Percentiles rank a stretch among this genome's conserved stretches.
phyloP scores from a whole-genome alignment of 2,797 vertebrate species.

The Glyptemys insculpta region DNA sequence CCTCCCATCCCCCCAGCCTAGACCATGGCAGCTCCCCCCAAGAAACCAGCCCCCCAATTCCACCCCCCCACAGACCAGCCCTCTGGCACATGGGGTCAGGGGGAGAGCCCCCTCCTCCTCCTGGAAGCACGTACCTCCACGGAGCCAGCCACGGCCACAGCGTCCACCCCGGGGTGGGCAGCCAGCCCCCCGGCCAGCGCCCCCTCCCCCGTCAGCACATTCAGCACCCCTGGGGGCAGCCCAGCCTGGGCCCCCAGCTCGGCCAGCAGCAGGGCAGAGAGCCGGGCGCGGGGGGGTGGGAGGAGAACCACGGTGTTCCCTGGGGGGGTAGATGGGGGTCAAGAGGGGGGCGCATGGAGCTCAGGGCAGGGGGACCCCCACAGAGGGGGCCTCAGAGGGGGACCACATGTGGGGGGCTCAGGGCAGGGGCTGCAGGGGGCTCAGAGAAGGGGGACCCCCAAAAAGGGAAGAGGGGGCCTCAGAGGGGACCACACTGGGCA shows the following conservation, averaged over 20 bases:
- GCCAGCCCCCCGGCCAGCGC: slow-evolving; percentile 77
- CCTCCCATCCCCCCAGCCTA: neutral
- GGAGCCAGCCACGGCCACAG: slow-evolving; percentile 86
- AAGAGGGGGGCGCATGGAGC: neutral
- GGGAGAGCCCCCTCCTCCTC: neutral
- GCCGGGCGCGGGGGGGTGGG: slow-evolving; percentile 75
- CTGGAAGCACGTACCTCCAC: slow-evolving; percentile 78
- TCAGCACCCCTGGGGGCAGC: slow-evolving; percentile 86
- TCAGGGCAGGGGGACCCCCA: neutral
- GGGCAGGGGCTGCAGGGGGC: too few species aligned
- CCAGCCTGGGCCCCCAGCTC: slow-evolving; percentile 86
- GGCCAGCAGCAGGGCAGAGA: slow-evolving; percentile 86
- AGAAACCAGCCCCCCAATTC: neutral
- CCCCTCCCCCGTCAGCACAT: slow-evolving; percentile 85
- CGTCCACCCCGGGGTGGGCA: slow-evolving; percentile 77
- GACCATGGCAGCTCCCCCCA: neutral
- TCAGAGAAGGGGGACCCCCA: neutral
- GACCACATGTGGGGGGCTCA: neutral
- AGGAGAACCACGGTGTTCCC: slow-evolving; percentile 89
- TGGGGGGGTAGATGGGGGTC: slow-evolving; percentile 39
- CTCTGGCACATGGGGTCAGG: neutral
- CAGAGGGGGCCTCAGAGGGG: neutral
- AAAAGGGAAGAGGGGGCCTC: neutral
- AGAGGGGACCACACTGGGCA: too few species aligned
- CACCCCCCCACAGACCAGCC: too few species aligned